Base-by-base conservation (phyloP, 2,888 invertebrate species). In the Andrena minutula region DNA sequence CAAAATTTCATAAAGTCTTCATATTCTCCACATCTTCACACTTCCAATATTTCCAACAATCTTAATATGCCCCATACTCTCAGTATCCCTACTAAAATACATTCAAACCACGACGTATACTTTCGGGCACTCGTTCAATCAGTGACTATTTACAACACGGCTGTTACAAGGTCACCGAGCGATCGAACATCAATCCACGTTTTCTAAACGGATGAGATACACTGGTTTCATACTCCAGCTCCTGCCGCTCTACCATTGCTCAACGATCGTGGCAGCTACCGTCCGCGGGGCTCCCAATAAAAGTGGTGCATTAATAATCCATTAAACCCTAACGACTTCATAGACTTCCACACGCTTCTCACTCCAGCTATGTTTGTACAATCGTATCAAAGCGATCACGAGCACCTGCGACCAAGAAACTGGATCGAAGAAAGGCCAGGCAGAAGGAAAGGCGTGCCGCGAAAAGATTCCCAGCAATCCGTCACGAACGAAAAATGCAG, bases 351-450 rank as follows among this genome's bases (percentile, higher is more conserved):
- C 53, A 26, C 49, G 16, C n/a, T 16, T 16, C 23, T 58, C 26
- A 12, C 32, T 56, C 20, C 63, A 61, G 66, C 66, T 75, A 26
- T n/a, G 1, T 63, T 26, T 56, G 69, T 76, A 61, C n/a, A 3
- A 41, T 41, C 41, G 41, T 41, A 41, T 41, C 41, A 41, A 41
- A 41, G 41, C 41, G 41, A 4, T 2, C 8, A 53, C 56, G 28
- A 56, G 47, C 69, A 49, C 51, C 61, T 68, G 75, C 66, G 61
- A 61, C 26, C 30, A 61, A 47, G 68, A 69, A 58, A 47, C 28
- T 16, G 41, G 26, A 23, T n/a, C 5, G 61, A 26, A 47, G 26
- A 47, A 64, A 64, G 26, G 23, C 53, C 41, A 5, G 4, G 41
- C 16, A 2, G 32, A 26, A 47, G 26, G 16, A 64, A 64, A 47